Percentiles rank a stretch among this genome's conserved stretches.
Conservation (phyloP, 1,140 invertebrate genomes). For the Delia radicum region DNA sequence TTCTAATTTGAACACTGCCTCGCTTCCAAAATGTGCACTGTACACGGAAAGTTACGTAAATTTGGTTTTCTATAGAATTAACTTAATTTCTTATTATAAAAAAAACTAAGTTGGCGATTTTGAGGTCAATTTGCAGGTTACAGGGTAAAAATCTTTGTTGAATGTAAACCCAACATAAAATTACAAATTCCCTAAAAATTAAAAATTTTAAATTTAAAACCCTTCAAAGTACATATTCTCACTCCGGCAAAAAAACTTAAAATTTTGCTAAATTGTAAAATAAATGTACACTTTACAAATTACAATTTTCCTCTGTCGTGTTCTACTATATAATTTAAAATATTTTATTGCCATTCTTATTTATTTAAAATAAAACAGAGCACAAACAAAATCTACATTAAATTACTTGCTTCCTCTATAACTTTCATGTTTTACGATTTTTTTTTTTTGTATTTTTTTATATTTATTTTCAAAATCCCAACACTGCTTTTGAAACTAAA, state of each 20-base stretch:
- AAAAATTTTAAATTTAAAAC: too few relatives aligned
- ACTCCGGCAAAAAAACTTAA: neutral
- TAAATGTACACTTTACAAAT: conserved; percentile 2
- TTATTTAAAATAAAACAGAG: neutral
- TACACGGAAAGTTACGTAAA: too few relatives aligned
- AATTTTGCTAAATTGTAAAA: neutral
- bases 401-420: neutral
- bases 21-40: too few relatives aligned
- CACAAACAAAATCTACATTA: neutral
- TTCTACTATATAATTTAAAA: neutral
- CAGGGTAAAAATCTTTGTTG: too few relatives aligned
- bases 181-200: too few relatives aligned
- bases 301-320: neutral
- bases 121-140: too few relatives aligned
- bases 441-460: neutral
- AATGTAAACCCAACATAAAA: too few relatives aligned
- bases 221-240: too few relatives aligned
- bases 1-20: too few relatives aligned
- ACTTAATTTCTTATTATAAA: too few relatives aligned
- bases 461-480: neutral
- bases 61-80: too few relatives aligned
- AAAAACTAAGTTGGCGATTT: too few relatives aligned
- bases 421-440: neutral
- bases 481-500: neutral
- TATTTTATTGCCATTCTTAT: neutral